Conservation (phyloP, 2,888 invertebrate genomes). For the Diaphora mendica region DNA sequence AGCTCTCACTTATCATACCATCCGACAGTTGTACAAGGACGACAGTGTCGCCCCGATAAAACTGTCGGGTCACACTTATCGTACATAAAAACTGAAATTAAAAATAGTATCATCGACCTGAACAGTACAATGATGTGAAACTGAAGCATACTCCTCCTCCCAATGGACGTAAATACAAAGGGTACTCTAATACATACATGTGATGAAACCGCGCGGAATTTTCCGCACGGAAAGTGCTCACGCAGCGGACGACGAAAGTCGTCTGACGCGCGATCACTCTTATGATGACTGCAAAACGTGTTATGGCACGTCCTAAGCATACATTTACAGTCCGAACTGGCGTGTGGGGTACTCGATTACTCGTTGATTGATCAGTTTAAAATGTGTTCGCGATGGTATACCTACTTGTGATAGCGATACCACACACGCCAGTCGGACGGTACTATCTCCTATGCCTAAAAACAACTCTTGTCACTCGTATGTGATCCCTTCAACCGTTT, state of each 20-base stretch:
- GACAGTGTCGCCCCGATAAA: slow-evolving; percentile 15
- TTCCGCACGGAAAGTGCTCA: slow-evolving; percentile 13
- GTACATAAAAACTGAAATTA: slow-evolving; percentile 45
- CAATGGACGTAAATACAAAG: slow-evolving; percentile 64
- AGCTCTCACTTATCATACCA: slow-evolving; percentile 46
- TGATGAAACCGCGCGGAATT: slow-evolving; percentile 38
- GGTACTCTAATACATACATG: slow-evolving; percentile 57
- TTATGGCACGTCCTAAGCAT: slow-evolving; percentile 70
- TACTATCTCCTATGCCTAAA: slow-evolving; percentile 53
- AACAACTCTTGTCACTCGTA: slow-evolving; percentile 68
- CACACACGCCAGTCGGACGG: slow-evolving; percentile 41
- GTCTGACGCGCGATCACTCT: slow-evolving; percentile 1
- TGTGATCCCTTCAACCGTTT: slow-evolving; percentile 83
- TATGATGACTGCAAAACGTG: slow-evolving; percentile 48
- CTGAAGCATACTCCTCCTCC: slow-evolving; percentile 48
- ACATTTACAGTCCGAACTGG: slow-evolving; percentile 34
- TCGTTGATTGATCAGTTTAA: not conserved
- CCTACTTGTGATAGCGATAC: not conserved
- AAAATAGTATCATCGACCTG: slow-evolving; percentile 32
- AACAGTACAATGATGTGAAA: slow-evolving; percentile 40
- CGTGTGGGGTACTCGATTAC: slow-evolving; percentile 15
- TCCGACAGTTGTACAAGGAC: slow-evolving; percentile 22
- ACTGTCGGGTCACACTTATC: slow-evolving; percentile 41
- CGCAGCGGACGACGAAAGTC: slow-evolving; percentile 9
- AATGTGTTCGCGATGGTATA: not conserved